Evolutionary conservation across 2,888 invertebrate genomes (phyloP).

Genomic region (Blomia tropicalis): DNA sequence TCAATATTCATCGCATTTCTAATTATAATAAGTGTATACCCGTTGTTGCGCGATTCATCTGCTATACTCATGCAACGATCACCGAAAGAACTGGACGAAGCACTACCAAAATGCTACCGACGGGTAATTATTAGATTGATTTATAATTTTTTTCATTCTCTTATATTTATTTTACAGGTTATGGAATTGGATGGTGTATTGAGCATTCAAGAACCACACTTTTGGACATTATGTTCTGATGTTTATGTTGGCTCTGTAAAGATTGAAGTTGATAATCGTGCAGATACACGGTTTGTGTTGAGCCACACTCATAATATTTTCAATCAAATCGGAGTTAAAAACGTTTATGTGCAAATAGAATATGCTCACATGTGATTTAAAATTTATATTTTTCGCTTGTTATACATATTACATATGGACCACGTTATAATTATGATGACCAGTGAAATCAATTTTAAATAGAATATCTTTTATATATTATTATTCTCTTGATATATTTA

Average conservation of each 20-base stretch:
- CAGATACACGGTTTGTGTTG: slow-evolving; percentile 79
- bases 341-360: slow-evolving; percentile 81
- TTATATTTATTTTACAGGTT: slow-evolving; percentile 32
- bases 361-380: slow-evolving; percentile 16
- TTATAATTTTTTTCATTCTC: slow-evolving; percentile 7
- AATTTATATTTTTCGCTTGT: not conserved
- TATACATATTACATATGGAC: not conserved
- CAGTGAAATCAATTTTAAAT: not conserved
- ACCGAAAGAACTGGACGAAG: slow-evolving; percentile 60
- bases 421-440: not conserved
- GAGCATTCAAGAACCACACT: slow-evolving; percentile 85
- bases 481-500: not conserved
- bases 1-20: slow-evolving; percentile 87
- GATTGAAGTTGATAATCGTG: slow-evolving; percentile 78
- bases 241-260: slow-evolving; percentile 81
- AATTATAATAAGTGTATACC: slow-evolving; percentile 47
- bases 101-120: slow-evolving; percentile 71
- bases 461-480: not conserved
- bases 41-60: slow-evolving; percentile 52
- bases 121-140: too few species aligned
- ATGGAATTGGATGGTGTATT: slow-evolving; percentile 79
- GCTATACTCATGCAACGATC: slow-evolving; percentile 85
- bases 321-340: slow-evolving; percentile 72
- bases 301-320: slow-evolving; percentile 88
- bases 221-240: slow-evolving; percentile 93